Percentiles rank a stretch among this genome's conserved stretches.
Evolutionary conservation across 1,140 invertebrate genomes (phyloP).

Genomic region (Halictus rubicundus): DNA sequence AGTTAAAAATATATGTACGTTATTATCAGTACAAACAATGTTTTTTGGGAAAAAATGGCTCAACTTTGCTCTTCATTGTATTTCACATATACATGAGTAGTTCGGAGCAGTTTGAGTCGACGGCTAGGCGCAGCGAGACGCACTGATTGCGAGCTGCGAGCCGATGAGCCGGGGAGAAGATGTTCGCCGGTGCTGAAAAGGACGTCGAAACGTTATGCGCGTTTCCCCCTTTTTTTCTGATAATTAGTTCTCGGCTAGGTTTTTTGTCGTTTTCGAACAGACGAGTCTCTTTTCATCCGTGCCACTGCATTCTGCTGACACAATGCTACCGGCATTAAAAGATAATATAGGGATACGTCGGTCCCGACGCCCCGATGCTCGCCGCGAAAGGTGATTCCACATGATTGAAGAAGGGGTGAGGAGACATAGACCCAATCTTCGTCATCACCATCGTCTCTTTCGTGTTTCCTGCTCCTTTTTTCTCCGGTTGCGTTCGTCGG

Average conservation of each 20-base stretch:
- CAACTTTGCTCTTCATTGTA: too few species aligned
- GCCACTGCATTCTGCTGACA: conserved; percentile 45
- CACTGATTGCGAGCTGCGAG: neutral
- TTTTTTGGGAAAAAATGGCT: too few species aligned
- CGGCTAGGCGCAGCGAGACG: neutral
- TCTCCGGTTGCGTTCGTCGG: conserved; percentile 30
- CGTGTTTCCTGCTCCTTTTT: neutral
- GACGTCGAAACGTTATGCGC: conserved; percentile 16
- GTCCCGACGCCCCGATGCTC: conserved; percentile 45
- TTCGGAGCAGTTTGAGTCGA: too few species aligned
- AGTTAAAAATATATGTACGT: too few species aligned
- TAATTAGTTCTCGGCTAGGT: neutral
- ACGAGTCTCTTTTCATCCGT: conserved; percentile 60
- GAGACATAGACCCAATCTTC: conserved; percentile 1
- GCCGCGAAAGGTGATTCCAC: conserved; percentile 35
- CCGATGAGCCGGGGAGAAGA: neutral
- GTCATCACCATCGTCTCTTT: conserved; percentile 12
- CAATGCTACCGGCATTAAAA: conserved; percentile 51
- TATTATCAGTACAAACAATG: too few species aligned
- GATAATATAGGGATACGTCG: conserved; percentile 52
- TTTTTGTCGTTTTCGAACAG: conserved; percentile 59
- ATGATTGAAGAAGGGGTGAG: conserved; percentile 35
- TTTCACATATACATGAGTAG: too few species aligned
- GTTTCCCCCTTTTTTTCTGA: conserved; percentile 37
- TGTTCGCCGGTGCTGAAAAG: neutral